A percentile compares a stretch with the other conserved stretches of the same genome.
Evolutionary conservation across 1,140 invertebrate species (phyloP).

Genomic region (Bombyx mori): ASM3026992v2 NC_085117.1:13207001-13207500

Average conservation of each 20-base stretch:
- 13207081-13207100: constrained; percentile 49
- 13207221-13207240: constrained; percentile 47
- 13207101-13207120: constrained; percentile 60
- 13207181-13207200: constrained; percentile 49
- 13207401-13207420: constrained; percentile 62
- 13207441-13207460: constrained; percentile 61
- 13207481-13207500: constrained; percentile 55
- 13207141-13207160: constrained; percentile 56
- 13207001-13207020: neutral
- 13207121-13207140: constrained; percentile 55
- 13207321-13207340: constrained; percentile 56
- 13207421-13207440: constrained; percentile 58
- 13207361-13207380: constrained; percentile 62
- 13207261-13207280: neutral
- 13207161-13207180: constrained; percentile 56
- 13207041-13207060: neutral
- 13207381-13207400: constrained; percentile 65
- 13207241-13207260: constrained; percentile 20
- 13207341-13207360: constrained; percentile 62
- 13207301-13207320: constrained; percentile 16
- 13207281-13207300: neutral
- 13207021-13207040: constrained; percentile 5
- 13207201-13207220: constrained; percentile 51
- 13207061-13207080: neutral
- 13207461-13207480: constrained; percentile 50